phyloP scores from a whole-genome alignment of 2,113 vertebrate species.

The Forbesichthys agassizii region DNA sequence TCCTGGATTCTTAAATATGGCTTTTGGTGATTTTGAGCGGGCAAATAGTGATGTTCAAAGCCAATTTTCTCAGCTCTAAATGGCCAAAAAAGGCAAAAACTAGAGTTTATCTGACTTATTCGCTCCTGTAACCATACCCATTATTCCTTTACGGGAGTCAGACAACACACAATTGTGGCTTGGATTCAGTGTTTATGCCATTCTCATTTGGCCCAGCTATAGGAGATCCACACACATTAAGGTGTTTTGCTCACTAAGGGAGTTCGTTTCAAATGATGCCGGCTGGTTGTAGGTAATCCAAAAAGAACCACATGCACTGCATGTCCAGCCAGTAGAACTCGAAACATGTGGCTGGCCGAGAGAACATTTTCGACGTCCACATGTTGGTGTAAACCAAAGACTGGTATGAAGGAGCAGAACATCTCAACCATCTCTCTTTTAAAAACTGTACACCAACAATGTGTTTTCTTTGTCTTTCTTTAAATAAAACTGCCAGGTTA shows the following conservation, averaged over 20 bases:
- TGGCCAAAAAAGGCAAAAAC: background rate
- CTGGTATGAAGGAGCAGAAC: background rate
- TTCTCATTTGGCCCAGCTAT: background rate
- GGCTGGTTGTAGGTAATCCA: background rate
- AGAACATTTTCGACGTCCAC: background rate
- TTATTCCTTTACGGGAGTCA: background rate
- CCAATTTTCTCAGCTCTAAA: background rate
- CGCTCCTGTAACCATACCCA: background rate
- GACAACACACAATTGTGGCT: background rate
- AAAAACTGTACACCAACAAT: background rate
- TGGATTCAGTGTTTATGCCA: background rate
- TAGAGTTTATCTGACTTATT: background rate
- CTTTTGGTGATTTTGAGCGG: conserved; percentile 29
- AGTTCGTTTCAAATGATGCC: too few relatives aligned
- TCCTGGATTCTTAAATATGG: conserved; percentile 42
- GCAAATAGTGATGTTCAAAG: conserved; percentile 1
- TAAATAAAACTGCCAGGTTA: background rate
- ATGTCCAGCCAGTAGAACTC: background rate
- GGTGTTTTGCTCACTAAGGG: too few relatives aligned
- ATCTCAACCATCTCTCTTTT: background rate
- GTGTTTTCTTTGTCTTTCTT: background rate
- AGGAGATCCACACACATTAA: background rate
- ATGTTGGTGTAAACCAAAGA: background rate
- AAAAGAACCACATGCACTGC: background rate
- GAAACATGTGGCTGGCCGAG: background rate